Percentiles rank a stretch among this genome's conserved stretches.
These are phyloP conservation scores for Sander vitreus DNA, from an alignment of 2,113 vertebrate species.

Conservation along the genomic window DNA sequence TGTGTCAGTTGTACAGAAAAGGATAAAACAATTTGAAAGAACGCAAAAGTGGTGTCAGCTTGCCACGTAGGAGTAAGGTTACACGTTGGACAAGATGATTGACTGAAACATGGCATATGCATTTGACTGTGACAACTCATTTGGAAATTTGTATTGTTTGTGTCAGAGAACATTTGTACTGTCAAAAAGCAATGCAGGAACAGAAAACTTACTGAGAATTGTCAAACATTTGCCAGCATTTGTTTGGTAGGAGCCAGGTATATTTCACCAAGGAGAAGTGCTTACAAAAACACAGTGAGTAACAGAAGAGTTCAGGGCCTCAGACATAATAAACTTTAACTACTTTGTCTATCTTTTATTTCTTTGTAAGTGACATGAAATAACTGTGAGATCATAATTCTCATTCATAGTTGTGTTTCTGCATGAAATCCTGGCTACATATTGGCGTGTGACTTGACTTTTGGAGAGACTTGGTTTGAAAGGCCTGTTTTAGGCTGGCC, in stretches of 20 bases:
- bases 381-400: conserved; percentile 13
- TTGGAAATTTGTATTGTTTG: conserved; percentile 65
- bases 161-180: conserved; percentile 63
- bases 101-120: conserved; percentile 58
- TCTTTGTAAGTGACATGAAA: conserved; percentile 16
- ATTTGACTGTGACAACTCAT: conserved; percentile 52
- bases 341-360: conserved; percentile 38
- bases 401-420: conserved; percentile 39
- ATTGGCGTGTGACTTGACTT: conserved; percentile 15
- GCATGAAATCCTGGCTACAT: conserved; percentile 34
- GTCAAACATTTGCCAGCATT: conserved; percentile 64
- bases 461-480: neutral
- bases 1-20: conserved; percentile 67
- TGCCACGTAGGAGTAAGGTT: conserved; percentile 61
- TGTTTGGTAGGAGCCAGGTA: conserved; percentile 51
- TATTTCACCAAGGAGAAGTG: conserved; percentile 52
- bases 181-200: conserved; percentile 61
- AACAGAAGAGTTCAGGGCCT: conserved; percentile 35
- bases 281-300: conserved; percentile 56
- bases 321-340: conserved; percentile 39
- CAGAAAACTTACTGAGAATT: conserved; percentile 39
- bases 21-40: conserved; percentile 62
- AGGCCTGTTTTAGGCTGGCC: neutral
- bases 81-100: conserved; percentile 34
- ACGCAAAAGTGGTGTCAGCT: conserved; percentile 63